Evolutionary conservation across 2,113 vertebrate species (phyloP).

Genomic region (mouse (Mus musculus)): GRCm39 chr2:78630501-78631000

Average conservation of each 20-base stretch:
- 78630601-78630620: slow-evolving; percentile 58
- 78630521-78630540: background rate
- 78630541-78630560: slow-evolving; percentile 1
- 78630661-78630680: slow-evolving; percentile 46
- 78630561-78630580: slow-evolving; percentile 51
- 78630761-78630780: slow-evolving; percentile 64
- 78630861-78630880: slow-evolving; percentile 73
- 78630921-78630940: slow-evolving; percentile 58
- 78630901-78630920: slow-evolving; percentile 71
- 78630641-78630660: slow-evolving; percentile 50
- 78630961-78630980: slow-evolving; percentile 66
- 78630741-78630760: slow-evolving; percentile 72
- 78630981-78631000: slow-evolving; percentile 65
- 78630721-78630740: slow-evolving; percentile 67
- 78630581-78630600: slow-evolving; percentile 37
- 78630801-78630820: slow-evolving; percentile 56
- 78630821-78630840: slow-evolving; percentile 54
- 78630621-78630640: background rate
- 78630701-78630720: slow-evolving; percentile 13
- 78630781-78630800: slow-evolving; percentile 71
- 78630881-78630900: slow-evolving; percentile 70
- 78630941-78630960: slow-evolving; percentile 72
- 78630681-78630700: slow-evolving; percentile 43
- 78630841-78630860: slow-evolving; percentile 47
- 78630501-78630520: slow-evolving; percentile 18